Evolutionary conservation across 2,113 vertebrate genomes (phyloP), one percentile per base, ranked within the genome.

Genomic region (Eudyptes chrysolophus): DNA sequence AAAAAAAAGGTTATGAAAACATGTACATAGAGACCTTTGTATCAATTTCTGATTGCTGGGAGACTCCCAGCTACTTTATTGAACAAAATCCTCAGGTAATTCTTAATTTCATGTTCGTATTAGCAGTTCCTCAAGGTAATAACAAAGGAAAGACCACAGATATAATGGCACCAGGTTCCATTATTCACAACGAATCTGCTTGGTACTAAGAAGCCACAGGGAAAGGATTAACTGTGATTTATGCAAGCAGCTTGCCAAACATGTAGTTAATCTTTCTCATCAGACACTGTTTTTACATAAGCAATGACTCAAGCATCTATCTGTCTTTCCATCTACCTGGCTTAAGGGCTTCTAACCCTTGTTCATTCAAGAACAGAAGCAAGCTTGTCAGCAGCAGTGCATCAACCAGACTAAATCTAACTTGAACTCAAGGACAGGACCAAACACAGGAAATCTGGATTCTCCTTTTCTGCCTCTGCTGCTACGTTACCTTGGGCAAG

Each of bases 221-320:
- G 60, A 95, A 90, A 57, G 84, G 90, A 96, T 75, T 49, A 91
- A 29, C 78, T 52, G 46, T 38, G 88, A 84, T 22, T 93, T 64
- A 55, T 7, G 40, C 66, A 21, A 52, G 70, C 72, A 66, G 89
- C 88, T 79, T 36, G 20, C 12, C 80, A 34, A 65, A 78, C 30
- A 36, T 11, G 6, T 14, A 54, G 79, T 34, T 57, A 38, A 87
- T 46, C 93, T 36, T 74, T 26, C 88, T 71, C 48, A 46, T 57
- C 32, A 54, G 79, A 9, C 34, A 71, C 62, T 60, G 29, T 1
- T 91, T 74, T 74, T 4, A 21, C 44, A 24, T 2, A 11, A 92
- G 52, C 49, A 48, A 20, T 4, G 17, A 16, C 48, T 65, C 1
- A 4, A 90, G 62, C 38, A 21, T 18, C 87, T 38, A 40, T 48